These are phyloP conservation scores for Speoplatyrhinus poulsoni DNA, from an alignment of 2,113 vertebrate genomes.

Conservation along the genomic window DNA sequence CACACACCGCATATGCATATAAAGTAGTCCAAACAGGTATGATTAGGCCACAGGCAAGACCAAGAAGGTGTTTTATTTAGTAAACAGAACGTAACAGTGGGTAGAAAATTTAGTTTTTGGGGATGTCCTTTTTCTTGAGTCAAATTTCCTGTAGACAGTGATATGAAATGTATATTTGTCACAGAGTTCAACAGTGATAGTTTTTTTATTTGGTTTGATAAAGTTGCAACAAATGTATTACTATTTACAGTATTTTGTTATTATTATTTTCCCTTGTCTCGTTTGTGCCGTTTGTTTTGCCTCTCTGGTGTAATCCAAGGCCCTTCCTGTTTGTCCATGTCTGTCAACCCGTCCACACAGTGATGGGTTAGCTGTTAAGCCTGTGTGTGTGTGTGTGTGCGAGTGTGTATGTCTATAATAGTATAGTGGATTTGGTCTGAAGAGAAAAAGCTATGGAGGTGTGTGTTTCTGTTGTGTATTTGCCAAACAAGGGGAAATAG, in stretches of 20 bases:
- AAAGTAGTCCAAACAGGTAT: conserved; percentile 56
- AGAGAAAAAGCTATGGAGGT: not conserved
- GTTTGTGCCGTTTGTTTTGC: conserved; percentile 7
- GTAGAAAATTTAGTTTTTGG: not conserved
- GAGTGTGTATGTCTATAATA: conserved; percentile 9
- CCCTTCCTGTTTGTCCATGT: conserved; percentile 19
- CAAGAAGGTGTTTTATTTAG: conserved; percentile 45
- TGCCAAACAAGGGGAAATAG: conserved; percentile 1
- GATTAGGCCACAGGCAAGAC: conserved; percentile 53
- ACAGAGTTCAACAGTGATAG: conserved; percentile 22
- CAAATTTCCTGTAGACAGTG: conserved; percentile 16
- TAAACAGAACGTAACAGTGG: conserved; percentile 19
- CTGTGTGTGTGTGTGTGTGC: conserved; percentile 4
- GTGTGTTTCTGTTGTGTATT: not conserved
- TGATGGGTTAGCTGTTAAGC: conserved; percentile 22
- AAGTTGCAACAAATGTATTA: conserved; percentile 6
- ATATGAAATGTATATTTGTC: conserved; percentile 24
- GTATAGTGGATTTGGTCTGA: not conserved
- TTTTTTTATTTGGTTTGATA: not conserved
- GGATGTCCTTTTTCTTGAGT: too few relatives aligned
- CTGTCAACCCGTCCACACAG: not conserved
- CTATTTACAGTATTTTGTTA: too few relatives aligned
- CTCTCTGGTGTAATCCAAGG: not conserved
- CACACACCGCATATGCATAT: conserved; percentile 54
- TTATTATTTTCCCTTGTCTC: not conserved